phyloP scores from a whole-genome alignment of 1,140 invertebrate species.

The Plectrocnemia conspersa region DNA sequence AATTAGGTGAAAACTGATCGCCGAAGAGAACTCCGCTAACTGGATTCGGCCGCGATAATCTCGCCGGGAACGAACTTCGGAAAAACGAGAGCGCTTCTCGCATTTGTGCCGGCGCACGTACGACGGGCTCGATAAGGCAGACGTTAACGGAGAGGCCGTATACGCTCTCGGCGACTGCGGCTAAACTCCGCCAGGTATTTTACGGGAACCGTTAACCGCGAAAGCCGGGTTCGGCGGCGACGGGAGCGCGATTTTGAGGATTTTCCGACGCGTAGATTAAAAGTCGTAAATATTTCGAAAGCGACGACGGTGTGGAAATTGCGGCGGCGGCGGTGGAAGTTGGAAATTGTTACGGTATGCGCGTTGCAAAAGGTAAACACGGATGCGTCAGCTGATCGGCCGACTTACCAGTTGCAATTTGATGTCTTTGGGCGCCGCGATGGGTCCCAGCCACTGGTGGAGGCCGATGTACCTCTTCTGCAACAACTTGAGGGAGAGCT shows the following conservation, averaged over 20 bases:
- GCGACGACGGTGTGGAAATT: background rate
- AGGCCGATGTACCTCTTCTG: slow-evolving; percentile 83
- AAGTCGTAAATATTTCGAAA: background rate
- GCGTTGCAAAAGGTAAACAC: too few relatives aligned
- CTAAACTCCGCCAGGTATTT: background rate
- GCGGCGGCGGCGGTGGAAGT: background rate
- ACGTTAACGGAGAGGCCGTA: slow-evolving; percentile 8
- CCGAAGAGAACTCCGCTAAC: background rate
- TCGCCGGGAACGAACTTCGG: too few relatives aligned
- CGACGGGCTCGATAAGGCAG: slow-evolving; percentile 20
- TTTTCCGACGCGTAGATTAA: background rate
- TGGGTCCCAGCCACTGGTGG: slow-evolving; percentile 80
- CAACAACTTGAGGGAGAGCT: slow-evolving; percentile 77
- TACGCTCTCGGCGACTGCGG: background rate
- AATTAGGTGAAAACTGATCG: too few relatives aligned
- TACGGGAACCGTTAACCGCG: background rate
- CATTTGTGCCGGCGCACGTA: slow-evolving; percentile 31
- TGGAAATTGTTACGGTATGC: background rate
- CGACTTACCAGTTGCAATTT: slow-evolving; percentile 62
- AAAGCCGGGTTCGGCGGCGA: background rate
- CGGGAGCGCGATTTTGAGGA: background rate
- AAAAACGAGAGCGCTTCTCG: slow-evolving; percentile 16
- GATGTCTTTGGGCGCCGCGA: slow-evolving; percentile 62
- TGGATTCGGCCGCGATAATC: too few relatives aligned
- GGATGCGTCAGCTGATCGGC: background rate